These are phyloP conservation scores for Hipposideros larvatus DNA, from an alignment of 2,797 vertebrate genomes.

Conservation along the genomic window DNA sequence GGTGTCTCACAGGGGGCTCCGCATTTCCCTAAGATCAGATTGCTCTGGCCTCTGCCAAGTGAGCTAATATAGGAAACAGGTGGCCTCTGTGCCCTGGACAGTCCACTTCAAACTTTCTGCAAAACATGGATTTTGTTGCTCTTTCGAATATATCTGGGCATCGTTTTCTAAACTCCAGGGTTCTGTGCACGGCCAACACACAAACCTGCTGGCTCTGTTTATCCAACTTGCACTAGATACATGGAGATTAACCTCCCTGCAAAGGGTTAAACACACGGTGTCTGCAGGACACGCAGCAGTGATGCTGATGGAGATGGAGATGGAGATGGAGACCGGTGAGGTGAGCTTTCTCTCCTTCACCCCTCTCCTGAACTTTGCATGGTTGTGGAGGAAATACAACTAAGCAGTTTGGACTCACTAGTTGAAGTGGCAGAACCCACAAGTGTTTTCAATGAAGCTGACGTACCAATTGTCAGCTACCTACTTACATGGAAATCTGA, in stretches of 20 bases:
- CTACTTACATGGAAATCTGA: constrained; percentile 74
- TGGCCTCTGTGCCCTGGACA: neutral
- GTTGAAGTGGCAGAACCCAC: constrained; percentile 65
- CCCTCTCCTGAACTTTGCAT: neutral
- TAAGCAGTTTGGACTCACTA: neutral
- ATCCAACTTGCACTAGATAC: neutral
- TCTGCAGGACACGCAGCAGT: neutral
- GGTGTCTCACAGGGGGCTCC: neutral
- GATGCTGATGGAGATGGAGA: neutral
- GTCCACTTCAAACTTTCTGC: neutral
- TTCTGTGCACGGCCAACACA: neutral
- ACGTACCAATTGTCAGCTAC: constrained; percentile 77
- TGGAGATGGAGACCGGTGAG: neutral
- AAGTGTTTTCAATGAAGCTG: constrained; percentile 50
- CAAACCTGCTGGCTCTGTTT: neutral
- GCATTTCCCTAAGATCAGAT: neutral
- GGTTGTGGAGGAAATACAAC: neutral
- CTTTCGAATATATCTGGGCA: neutral
- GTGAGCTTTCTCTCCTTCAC: constrained; percentile 36
- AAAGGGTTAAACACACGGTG: neutral
- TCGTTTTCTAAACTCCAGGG: neutral
- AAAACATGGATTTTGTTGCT: neutral
- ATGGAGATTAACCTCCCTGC: neutral
- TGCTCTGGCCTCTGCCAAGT: neutral
- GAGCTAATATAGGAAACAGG: neutral